These are phyloP conservation scores for Ephestia elutella DNA, from an alignment of 1,140 invertebrate genomes.

Conservation along the genomic window DNA sequence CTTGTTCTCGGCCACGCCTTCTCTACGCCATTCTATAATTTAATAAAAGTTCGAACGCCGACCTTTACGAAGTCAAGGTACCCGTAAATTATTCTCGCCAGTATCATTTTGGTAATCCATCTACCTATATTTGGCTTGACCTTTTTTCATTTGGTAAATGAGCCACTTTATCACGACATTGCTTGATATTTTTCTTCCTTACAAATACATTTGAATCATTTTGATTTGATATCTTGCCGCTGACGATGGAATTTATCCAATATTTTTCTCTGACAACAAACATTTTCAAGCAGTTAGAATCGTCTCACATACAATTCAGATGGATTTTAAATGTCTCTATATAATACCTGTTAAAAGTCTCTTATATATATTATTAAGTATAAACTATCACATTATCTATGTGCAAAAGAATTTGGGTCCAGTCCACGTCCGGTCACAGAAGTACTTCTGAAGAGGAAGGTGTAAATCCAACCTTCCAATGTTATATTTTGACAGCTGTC, in stretches of 20 bases:
- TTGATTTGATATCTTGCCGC: background rate
- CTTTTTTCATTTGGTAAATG: slow-evolving; percentile 39
- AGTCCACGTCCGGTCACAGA: too few species aligned
- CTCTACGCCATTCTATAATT: slow-evolving; percentile 2
- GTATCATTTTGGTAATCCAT: slow-evolving; percentile 38
- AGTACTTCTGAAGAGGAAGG: too few species aligned
- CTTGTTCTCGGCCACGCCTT: too few species aligned
- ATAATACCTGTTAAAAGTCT: too few species aligned
- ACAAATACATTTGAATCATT: background rate
- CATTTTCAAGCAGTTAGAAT: too few species aligned
- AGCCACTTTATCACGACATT: slow-evolving; percentile 12
- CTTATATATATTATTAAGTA: too few species aligned
- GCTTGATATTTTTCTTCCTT: background rate
- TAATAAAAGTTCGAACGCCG: slow-evolving; percentile 12
- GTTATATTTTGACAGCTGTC: background rate
- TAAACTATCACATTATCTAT: too few species aligned
- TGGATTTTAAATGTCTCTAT: too few species aligned
- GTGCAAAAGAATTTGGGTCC: too few species aligned
- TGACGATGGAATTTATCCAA: too few species aligned
- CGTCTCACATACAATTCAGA: too few species aligned
- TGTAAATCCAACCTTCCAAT: background rate
- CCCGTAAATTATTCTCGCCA: slow-evolving; percentile 14
- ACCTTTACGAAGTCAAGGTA: slow-evolving; percentile 23
- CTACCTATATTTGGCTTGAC: slow-evolving; percentile 39
- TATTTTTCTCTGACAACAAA: too few species aligned